Conservation (phyloP, 1,140 invertebrate genomes). For the Apis cerana region DNA sequence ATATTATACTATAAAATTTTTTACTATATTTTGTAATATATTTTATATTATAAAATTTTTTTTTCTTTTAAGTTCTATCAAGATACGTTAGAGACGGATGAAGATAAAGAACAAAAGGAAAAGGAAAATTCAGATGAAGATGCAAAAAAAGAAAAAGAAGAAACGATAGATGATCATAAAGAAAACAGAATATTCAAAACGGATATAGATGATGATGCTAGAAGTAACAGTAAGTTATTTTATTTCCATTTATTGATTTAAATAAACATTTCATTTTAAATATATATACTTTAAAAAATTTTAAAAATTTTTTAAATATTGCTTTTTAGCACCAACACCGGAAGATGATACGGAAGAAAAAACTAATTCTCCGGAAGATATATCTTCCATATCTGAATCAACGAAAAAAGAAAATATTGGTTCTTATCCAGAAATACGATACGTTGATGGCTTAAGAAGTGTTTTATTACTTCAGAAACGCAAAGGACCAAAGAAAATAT, state of each 20-base stretch:
- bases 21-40: too few relatives aligned
- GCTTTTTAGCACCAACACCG: constrained; percentile 68
- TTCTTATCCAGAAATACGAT: constrained; percentile 68
- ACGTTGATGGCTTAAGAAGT: constrained; percentile 82
- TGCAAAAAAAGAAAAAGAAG: constrained; percentile 69
- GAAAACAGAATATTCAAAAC: constrained; percentile 61
- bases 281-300: not conserved
- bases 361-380: constrained; percentile 65
- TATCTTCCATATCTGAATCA: constrained; percentile 57
- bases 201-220: constrained; percentile 62
- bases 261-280: constrained; percentile 4
- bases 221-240: constrained; percentile 68
- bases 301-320: not conserved
- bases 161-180: constrained; percentile 69
- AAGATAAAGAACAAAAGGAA: constrained; percentile 80
- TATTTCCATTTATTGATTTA: not conserved
- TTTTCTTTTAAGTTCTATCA: constrained; percentile 89
- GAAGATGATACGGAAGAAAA: constrained; percentile 69
- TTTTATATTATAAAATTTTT: constrained; percentile 16
- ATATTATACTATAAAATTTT: not conserved
- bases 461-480: constrained; percentile 86
- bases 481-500: constrained; percentile 90
- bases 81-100: constrained; percentile 90
- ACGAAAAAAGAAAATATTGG: constrained; percentile 59
- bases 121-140: constrained; percentile 74